Evolutionary conservation across 2,797 vertebrate genomes (phyloP), one percentile per base, ranked within the genome.

Genomic region (Lacerta agilis): DNA sequence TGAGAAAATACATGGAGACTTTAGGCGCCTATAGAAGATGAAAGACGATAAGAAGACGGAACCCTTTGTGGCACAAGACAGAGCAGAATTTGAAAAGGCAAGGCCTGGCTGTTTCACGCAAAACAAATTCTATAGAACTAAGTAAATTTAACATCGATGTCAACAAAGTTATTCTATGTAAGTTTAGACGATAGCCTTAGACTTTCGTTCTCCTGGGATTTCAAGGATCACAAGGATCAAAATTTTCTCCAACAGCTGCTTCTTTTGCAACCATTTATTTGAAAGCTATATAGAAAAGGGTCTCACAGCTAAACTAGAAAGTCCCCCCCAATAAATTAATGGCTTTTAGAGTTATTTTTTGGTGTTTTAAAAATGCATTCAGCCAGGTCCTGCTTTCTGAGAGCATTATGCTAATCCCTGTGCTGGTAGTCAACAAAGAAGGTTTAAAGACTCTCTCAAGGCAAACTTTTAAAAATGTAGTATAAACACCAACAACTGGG

Each of bases 1-100:
- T 90, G 64, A 97, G 91, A 75, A 95, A 97, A 92, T 93, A 97
- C 72, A 96, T 36, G 83, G 95, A 95, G 11, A 94, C 95, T 45
- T 29, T 66, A 18, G 4, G 84, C 33, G 43, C 89, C 97, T 97
- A 90, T 9, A 79, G 90, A 55, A 55, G 49, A 55, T 4, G 49
- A 15, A 55, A 55, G 49, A 72, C 15, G 82, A n/a, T 29, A 61
- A 83, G 64, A 61, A 83, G 64, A 58, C 1, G 25, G 25, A 67
- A 5, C 82, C 91, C 87, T 55, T 18, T 61, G 36, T 20, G 15
- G 17, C 78, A 45, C 9, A 55, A 87, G 69, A 79, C 29, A 61
- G 5, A 43, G 17, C 38, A 78, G 38, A 33, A 33, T 13, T 9
- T 27, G 29, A 82, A 45, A n/a, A 77, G n/a, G 3, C 25, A 49